phyloP scores from a whole-genome alignment of 2,888 invertebrate species.

The Conchocele bisecta region DNA sequence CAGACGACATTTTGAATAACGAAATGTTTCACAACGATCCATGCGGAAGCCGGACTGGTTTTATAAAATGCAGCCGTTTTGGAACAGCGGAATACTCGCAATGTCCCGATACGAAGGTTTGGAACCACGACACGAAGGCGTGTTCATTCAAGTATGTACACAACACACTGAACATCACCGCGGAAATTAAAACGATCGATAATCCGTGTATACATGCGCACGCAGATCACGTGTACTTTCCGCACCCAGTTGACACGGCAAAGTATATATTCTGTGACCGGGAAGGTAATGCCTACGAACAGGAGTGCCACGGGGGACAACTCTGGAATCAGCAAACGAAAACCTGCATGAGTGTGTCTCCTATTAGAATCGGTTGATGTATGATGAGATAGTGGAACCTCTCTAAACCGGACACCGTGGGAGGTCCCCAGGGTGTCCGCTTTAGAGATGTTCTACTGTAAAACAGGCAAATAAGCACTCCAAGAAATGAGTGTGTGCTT shows the following conservation, averaged over 20 bases:
- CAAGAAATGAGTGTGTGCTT: no score
- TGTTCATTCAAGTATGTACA: constrained; percentile 50
- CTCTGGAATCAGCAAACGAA: constrained; percentile 66
- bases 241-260: constrained; percentile 55
- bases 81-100: constrained; percentile 57
- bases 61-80: constrained; percentile 61
- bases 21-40: constrained; percentile 51
- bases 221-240: constrained; percentile 62
- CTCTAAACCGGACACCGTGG: no score
- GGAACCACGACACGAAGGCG: constrained; percentile 41
- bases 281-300: constrained; percentile 68
- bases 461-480: no score
- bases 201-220: constrained; percentile 56
- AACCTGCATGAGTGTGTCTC: constrained; percentile 42
- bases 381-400: no score
- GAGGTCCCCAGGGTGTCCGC: no score
- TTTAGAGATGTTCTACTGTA: no score
- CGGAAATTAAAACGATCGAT: constrained; percentile 4
- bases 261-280: constrained; percentile 75
- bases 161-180: constrained; percentile 10
- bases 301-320: constrained; percentile 56
- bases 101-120: constrained; percentile 42
- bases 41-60: constrained; percentile 49
- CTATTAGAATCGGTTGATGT: no score
- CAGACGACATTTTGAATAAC: constrained; percentile 25